A percentile compares a stretch with the other conserved stretches of the same genome.
Evolutionary conservation across 2,888 invertebrate species (phyloP).

Genomic region (Hydropsyche betteni): DNA sequence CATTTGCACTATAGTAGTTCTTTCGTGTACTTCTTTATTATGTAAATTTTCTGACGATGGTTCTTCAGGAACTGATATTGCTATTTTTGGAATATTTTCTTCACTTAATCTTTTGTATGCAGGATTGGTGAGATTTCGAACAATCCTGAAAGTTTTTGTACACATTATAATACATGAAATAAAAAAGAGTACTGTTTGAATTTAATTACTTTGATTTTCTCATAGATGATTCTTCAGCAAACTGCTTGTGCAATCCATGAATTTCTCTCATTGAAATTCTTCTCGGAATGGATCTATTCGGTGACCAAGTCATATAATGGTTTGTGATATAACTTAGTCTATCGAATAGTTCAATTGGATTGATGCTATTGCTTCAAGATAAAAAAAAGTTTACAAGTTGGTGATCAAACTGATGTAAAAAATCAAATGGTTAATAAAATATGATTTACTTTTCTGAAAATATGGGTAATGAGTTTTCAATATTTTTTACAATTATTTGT

Average conservation of each 20-base stretch:
- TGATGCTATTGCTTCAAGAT: conserved; percentile 5
- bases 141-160: conserved; percentile 29
- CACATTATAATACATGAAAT: not conserved
- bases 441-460: not conserved
- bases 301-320: conserved; percentile 50
- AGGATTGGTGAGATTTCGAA: conserved; percentile 32
- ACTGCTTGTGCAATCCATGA: conserved; percentile 36
- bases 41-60: not conserved
- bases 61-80: not conserved
- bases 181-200: not conserved
- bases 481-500: conserved; percentile 6
- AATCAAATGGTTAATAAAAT: not conserved
- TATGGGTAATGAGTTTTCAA: not conserved
- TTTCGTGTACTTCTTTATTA: not conserved
- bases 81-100: conserved; percentile 20
- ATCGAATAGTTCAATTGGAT: conserved; percentile 38
- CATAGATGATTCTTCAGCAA: conserved; percentile 37
- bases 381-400: not conserved
- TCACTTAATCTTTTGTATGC: conserved; percentile 36
- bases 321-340: conserved; percentile 29
- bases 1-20: conserved; percentile 30
- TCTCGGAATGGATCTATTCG: conserved; percentile 35
- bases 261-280: conserved; percentile 45
- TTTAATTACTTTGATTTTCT: conserved; percentile 25
- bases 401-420: not conserved